phyloP scores from a whole-genome alignment of 1,140 invertebrate species.

The Notospermus geniculatus region DNA sequence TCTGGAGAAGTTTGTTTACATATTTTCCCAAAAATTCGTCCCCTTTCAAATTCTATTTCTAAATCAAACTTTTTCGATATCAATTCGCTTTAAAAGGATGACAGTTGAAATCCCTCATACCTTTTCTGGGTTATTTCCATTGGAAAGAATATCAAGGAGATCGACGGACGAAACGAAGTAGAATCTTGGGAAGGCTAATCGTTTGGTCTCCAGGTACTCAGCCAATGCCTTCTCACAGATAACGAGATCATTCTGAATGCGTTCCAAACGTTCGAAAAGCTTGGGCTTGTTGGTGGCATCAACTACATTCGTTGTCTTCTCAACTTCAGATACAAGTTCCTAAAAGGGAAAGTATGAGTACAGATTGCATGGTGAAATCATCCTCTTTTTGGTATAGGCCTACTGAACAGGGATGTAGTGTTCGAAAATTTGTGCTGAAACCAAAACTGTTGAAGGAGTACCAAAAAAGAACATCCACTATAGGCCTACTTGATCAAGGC shows the following conservation, averaged over 20 bases:
- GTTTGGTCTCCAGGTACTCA: slow-evolving; percentile 95
- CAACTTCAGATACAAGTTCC: slow-evolving; percentile 54
- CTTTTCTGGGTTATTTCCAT: slow-evolving; percentile 87
- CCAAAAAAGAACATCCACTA: too few species aligned
- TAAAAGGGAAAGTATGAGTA: slow-evolving; percentile 26
- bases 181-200: slow-evolving; percentile 91
- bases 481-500: too few species aligned
- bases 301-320: slow-evolving; percentile 71
- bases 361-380: too few species aligned
- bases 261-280: slow-evolving; percentile 74
- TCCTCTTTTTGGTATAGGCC: too few species aligned
- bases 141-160: slow-evolving; percentile 90
- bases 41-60: too few species aligned
- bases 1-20: too few species aligned
- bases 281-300: slow-evolving; percentile 84
- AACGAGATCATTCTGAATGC: slow-evolving; percentile 78
- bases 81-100: too few species aligned
- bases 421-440: too few species aligned
- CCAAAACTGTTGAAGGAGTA: too few species aligned
- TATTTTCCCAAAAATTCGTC: too few species aligned
- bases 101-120: slow-evolving; percentile 36
- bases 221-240: slow-evolving; percentile 96
- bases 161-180: slow-evolving; percentile 98
- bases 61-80: too few species aligned
- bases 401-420: too few species aligned